Conservation (phyloP, 2,888 invertebrate species). For the Temnothorax unifasciatus region DNA sequence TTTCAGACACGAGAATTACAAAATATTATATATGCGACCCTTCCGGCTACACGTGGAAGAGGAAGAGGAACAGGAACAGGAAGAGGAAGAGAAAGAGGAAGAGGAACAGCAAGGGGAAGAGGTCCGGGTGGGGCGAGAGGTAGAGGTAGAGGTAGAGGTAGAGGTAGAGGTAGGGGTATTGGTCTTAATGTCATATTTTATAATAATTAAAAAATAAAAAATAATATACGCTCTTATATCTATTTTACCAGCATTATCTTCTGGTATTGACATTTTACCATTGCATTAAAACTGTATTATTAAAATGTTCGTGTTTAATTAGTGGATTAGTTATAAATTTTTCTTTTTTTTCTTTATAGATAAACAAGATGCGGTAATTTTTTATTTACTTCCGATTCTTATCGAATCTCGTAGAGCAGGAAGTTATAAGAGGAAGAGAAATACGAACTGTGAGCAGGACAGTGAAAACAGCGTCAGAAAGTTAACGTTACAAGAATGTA, state of each 20-base stretch:
- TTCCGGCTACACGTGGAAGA: no score
- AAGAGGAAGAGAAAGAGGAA: no score
- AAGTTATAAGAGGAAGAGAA: background rate
- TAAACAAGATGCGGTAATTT: background rate
- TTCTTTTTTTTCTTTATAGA: background rate
- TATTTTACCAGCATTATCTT: constrained; percentile 1
- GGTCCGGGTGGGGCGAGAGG: no score
- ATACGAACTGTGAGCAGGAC: background rate
- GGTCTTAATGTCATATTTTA: no score
- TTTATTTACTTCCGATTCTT: constrained; percentile 4
- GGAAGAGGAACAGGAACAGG: no score
- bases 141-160: no score
- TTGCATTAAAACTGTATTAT: constrained; percentile 6
- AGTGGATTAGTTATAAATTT: constrained; percentile 4
- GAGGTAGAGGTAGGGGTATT: no score
- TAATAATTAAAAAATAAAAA: no score
- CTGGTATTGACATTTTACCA: background rate
- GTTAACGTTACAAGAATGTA: constrained; percentile 2
- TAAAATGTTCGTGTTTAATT: background rate
- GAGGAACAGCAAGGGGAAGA: no score
- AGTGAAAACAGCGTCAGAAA: background rate
- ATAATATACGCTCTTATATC: constrained; percentile 1
- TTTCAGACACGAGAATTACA: no score
- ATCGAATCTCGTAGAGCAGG: background rate
- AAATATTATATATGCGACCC: no score